These are phyloP conservation scores for Lasioglossum zephyrum DNA, from an alignment of 2,888 invertebrate species.

Conservation along the genomic window DNA sequence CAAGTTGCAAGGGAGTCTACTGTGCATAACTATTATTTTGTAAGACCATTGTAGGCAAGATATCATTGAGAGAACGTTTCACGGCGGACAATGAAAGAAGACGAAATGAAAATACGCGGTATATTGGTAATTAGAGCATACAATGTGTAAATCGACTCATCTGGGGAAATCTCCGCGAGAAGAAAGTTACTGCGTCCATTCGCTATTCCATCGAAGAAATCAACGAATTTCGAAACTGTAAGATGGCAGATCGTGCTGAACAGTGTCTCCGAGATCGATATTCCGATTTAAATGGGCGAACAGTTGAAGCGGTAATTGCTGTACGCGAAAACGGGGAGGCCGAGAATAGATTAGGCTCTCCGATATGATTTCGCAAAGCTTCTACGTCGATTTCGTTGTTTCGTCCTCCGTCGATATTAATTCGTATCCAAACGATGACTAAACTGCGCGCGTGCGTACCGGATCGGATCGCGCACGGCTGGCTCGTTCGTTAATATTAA, in stretches of 20 bases:
- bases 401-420: conserved; percentile 11
- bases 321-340: no score
- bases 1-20: no score
- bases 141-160: not conserved
- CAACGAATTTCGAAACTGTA: not conserved
- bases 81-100: not conserved
- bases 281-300: not conserved
- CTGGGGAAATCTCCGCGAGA: not conserved
- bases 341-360: not conserved
- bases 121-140: not conserved
- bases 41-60: not conserved
- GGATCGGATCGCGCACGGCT: not conserved
- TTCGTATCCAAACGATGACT: conserved; percentile 27
- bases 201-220: not conserved
- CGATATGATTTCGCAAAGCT: conserved; percentile 9
- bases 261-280: not conserved
- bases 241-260: not conserved
- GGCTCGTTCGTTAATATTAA: conserved; percentile 49
- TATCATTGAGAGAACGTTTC: not conserved
- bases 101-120: not conserved
- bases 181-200: not conserved
- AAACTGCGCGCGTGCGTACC: conserved; percentile 22
- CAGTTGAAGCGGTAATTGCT: not conserved
- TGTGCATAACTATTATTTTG: no score
- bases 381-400: conserved; percentile 10